Percentiles rank a stretch among this genome's conserved stretches.
These are phyloP conservation scores for Oxygymnocypris stewartii DNA, from an alignment of 2,113 vertebrate genomes.

Conservation along the genomic window DNA sequence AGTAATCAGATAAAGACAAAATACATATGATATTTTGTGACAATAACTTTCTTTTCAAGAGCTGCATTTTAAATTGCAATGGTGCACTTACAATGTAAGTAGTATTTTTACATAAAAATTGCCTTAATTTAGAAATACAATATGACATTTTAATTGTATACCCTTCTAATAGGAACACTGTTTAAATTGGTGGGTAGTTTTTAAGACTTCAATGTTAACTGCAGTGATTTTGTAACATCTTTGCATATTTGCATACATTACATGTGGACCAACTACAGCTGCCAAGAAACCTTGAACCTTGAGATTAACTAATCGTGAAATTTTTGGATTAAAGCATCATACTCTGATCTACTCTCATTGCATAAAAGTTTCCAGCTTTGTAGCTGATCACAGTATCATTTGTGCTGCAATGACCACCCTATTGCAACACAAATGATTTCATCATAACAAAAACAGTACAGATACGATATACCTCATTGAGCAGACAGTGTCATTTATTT, in stretches of 20 bases:
- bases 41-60: background rate
- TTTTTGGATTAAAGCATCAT: background rate
- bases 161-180: background rate
- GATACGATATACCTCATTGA: background rate
- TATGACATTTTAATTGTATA: background rate
- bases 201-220: background rate
- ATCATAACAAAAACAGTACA: background rate
- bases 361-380: background rate
- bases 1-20: background rate
- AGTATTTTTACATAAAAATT: background rate
- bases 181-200: background rate
- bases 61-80: background rate
- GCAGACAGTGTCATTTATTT: too few relatives aligned
- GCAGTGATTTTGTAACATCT: background rate
- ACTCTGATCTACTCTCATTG: background rate
- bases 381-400: background rate
- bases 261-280: background rate
- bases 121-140: background rate
- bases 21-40: background rate
- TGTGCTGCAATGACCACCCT: background rate
- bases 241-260: background rate
- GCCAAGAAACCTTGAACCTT: too few relatives aligned
- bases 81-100: background rate
- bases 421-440: background rate
- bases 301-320: background rate